A percentile compares a stretch with the other conserved stretches of the same genome.
Evolutionary conservation across 2,888 invertebrate genomes (phyloP).

Genomic region (Papilio gigon): DNA sequence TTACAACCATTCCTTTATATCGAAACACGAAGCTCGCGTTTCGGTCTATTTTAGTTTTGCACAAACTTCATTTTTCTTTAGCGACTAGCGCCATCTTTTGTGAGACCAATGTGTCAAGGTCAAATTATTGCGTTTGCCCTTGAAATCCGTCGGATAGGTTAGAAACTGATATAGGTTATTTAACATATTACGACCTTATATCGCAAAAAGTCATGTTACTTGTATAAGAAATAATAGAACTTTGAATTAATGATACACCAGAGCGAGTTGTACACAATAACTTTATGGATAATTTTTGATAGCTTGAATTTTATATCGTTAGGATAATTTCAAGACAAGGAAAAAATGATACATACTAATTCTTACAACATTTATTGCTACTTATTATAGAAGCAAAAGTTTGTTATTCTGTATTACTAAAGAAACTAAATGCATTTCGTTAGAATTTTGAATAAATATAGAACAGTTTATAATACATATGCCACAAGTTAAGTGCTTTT

Average conservation of each 20-base stretch:
- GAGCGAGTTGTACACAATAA: too few relatives aligned
- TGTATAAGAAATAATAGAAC: too few relatives aligned
- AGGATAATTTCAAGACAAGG: not conserved
- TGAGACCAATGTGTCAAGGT: constrained; percentile 44
- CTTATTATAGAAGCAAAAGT: too few relatives aligned
- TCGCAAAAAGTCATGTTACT: not conserved
- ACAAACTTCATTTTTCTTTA: constrained; percentile 35
- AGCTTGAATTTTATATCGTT: not conserved
- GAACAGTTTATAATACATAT: too few relatives aligned
- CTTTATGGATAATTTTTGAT: not conserved
- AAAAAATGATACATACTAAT: too few relatives aligned
- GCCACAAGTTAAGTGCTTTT: too few relatives aligned
- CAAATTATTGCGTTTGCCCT: constrained; percentile 38
- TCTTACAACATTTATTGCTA: too few relatives aligned
- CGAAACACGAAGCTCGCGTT: constrained; percentile 12
- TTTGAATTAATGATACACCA: too few relatives aligned
- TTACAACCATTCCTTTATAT: constrained; percentile 1
- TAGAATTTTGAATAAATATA: too few relatives aligned
- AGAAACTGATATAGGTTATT: constrained; percentile 20
- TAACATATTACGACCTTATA: constrained; percentile 5
- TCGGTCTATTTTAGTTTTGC: constrained; percentile 34
- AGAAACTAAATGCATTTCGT: too few relatives aligned
- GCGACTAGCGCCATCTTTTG: constrained; percentile 46
- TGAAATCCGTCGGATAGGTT: constrained; percentile 35
- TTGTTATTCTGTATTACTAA: too few relatives aligned